These are phyloP conservation scores for Nycticryphes semicollaris DNA, from an alignment of 2,113 vertebrate species.

Conservation along the genomic window DNA sequence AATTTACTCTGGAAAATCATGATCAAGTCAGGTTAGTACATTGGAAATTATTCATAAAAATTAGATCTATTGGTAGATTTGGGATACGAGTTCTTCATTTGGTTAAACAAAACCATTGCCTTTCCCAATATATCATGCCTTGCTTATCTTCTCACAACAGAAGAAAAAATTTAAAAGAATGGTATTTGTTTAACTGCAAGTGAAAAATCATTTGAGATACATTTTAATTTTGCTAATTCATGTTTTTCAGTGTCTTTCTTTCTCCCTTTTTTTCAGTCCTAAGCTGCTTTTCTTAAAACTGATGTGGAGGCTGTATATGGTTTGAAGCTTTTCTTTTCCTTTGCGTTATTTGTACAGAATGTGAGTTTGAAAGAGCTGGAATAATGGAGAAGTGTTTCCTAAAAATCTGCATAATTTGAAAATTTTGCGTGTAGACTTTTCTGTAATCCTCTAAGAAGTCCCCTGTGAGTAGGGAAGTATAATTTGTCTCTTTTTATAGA, in stretches of 20 bases:
- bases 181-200: neutral
- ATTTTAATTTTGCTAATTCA: neutral
- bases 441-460: neutral
- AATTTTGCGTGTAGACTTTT: neutral
- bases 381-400: neutral
- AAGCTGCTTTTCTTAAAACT: neutral
- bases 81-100: neutral
- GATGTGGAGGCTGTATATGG: neutral
- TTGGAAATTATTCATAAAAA: neutral
- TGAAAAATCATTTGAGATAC: constrained; percentile 28
- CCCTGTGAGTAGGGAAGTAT: neutral
- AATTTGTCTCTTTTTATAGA: neutral
- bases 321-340: neutral
- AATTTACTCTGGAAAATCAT: neutral
- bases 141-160: neutral
- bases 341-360: neutral
- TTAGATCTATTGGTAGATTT: neutral
- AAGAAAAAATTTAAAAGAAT: neutral
- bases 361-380: neutral
- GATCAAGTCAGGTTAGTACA: neutral
- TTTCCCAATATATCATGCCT: neutral
- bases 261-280: neutral
- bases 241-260: constrained; percentile 1
- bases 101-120: neutral
- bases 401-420: neutral